Conservation (phyloP, 2,888 invertebrate species). For the Aphodius granarius region DNA sequence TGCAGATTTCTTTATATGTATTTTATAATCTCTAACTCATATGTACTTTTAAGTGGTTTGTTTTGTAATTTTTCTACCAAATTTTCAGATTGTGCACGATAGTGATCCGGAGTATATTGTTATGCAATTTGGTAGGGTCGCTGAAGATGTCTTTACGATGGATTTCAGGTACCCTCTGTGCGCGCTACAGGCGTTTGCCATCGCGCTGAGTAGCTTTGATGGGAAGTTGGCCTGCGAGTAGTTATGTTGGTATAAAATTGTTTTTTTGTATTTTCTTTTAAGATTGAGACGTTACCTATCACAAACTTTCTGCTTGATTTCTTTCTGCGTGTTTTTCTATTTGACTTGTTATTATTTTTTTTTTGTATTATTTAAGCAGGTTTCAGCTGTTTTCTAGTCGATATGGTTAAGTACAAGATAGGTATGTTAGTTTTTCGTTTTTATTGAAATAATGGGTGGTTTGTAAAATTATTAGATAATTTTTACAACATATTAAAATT, state of each 20-base stretch:
- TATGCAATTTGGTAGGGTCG: slow-evolving; percentile 98
- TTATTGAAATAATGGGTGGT: background rate
- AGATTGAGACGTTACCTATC: background rate
- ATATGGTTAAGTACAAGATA: background rate
- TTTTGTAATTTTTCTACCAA: too few relatives aligned
- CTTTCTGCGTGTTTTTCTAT: background rate
- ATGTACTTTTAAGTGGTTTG: too few relatives aligned
- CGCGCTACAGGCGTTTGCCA: slow-evolving; percentile 96
- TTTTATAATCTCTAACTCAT: too few relatives aligned
- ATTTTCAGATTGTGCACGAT: slow-evolving; percentile 99
- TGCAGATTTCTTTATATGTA: too few relatives aligned
- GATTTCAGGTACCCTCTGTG: slow-evolving; percentile 98
- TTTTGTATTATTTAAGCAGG: background rate
- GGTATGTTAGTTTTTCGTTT: background rate
- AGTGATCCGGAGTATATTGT: slow-evolving; percentile 97
- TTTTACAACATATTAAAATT: too few relatives aligned
- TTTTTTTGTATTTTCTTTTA: background rate
- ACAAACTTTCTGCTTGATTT: background rate
- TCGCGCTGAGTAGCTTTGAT: slow-evolving; percentile 98
- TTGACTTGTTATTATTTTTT: background rate
- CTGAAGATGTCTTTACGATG: slow-evolving; percentile 99
- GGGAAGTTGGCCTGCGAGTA: slow-evolving; percentile 99
- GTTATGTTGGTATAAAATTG: slow-evolving; percentile 33
- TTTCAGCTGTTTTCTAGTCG: background rate
- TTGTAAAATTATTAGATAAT: background rate